A percentile compares a stretch with the other conserved stretches of the same genome.
Evolutionary conservation across 2,888 invertebrate genomes (phyloP).

Genomic region (Drosophila fulvimacula): DNA sequence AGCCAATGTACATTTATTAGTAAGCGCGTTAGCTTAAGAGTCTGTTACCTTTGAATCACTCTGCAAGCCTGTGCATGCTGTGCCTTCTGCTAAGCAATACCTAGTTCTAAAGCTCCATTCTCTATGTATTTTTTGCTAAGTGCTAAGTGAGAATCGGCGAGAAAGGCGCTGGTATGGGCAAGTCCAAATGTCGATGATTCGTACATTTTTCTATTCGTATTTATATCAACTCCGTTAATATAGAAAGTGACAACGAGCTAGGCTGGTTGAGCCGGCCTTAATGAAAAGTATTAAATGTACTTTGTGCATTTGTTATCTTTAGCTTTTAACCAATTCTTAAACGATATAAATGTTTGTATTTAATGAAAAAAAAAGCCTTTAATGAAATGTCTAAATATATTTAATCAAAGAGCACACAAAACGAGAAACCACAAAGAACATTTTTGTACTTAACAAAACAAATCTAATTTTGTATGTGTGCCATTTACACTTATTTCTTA

Average conservation of each 20-base stretch:
- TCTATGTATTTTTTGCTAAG: constrained; percentile 30
- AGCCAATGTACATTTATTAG: constrained; percentile 59
- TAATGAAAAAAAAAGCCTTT: constrained; percentile 12
- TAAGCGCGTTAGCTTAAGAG: constrained; percentile 30
- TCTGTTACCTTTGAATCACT: constrained; percentile 3
- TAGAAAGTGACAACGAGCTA: not conserved
- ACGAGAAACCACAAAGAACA: constrained; percentile 17
- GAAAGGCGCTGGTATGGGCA: not conserved
- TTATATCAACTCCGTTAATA: constrained; percentile 7
- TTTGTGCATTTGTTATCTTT: constrained; percentile 71
- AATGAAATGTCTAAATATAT: constrained; percentile 21
- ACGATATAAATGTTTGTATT: constrained; percentile 28
- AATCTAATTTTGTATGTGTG: constrained; percentile 48
- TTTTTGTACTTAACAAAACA: constrained; percentile 62
- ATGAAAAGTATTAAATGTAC: constrained; percentile 72
- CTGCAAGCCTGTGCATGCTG: constrained; percentile 15
- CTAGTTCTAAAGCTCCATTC: constrained; percentile 1
- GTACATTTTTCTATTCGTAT: constrained; percentile 55
- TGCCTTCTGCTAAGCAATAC: constrained; percentile 27
- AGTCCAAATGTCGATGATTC: constrained; percentile 19
- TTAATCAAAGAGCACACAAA: constrained; percentile 51
- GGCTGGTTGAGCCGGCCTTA: constrained; percentile 53
- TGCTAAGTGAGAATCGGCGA: constrained; percentile 7
- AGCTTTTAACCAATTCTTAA: constrained; percentile 30
- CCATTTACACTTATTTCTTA: constrained; percentile 58